Conservation (phyloP, 2,113 vertebrate genomes). For the Talpa occidentalis region DNA sequence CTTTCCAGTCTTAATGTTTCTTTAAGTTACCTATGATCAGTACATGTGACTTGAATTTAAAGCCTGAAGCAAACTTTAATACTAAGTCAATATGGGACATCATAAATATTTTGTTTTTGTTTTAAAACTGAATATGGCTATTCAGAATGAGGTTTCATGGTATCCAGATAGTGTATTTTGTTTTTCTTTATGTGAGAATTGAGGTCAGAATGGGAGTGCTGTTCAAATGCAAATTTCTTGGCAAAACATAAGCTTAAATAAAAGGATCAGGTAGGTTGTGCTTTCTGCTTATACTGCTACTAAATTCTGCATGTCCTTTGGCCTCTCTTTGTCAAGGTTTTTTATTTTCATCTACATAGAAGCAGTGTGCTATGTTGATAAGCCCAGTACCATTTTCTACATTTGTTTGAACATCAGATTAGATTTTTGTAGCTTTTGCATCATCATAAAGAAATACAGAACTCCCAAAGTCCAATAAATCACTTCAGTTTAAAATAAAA, state of each 20-base stretch:
- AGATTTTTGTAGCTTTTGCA: not conserved
- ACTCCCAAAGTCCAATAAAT: not conserved
- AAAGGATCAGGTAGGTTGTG: not conserved
- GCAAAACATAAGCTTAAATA: not conserved
- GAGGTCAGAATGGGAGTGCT: not conserved
- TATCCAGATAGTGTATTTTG: not conserved
- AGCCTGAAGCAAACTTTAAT: constrained; percentile 51
- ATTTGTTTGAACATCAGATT: not conserved
- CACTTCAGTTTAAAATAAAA: not conserved
- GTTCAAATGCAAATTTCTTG: not conserved
- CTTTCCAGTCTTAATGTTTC: constrained; percentile 87
- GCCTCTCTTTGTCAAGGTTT: not conserved
- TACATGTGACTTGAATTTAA: not conserved
- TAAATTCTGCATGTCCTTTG: not conserved
- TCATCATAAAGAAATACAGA: not conserved
- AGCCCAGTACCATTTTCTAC: not conserved
- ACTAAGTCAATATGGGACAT: not conserved
- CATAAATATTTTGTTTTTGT: not conserved
- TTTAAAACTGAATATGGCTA: not conserved
- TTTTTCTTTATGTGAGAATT: not conserved
- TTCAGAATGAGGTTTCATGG: not conserved
- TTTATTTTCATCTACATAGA: not conserved
- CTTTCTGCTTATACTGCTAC: not conserved
- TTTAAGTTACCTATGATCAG: constrained; percentile 74
- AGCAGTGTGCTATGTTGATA: not conserved